Base-by-base conservation (phyloP, 2,797 vertebrate species). In the Phoeniculus purpureus region DNA sequence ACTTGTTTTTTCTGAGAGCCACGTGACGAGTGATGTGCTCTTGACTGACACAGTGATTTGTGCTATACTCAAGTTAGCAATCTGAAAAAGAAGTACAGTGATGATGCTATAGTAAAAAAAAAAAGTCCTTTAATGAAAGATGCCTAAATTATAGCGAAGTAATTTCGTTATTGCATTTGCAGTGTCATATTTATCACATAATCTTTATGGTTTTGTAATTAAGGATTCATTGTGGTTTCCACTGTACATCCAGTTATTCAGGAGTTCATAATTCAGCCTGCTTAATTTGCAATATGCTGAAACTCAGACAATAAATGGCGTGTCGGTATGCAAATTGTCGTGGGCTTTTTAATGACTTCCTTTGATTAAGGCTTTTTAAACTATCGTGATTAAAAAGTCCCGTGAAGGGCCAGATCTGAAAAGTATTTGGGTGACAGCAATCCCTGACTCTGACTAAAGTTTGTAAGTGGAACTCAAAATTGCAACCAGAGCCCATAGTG, bases 241-340 rank as follows among this genome's bases (percentile, higher is more conserved):
- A n/a, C 62, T 81, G 43, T 52, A 65, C 76, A 47, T n/a, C 52
- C 72, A 89, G 55, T 76, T 59, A 4, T 48, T 50, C 70, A 89
- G 68, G 47, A 93, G 93, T 89, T 89, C 93, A 77, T 94, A 89
- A 93, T 71, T 94, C 94, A 96, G 27, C 76, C 81, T 7, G 6
- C 48, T 77, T 58, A 16, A 90, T 87, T 90, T 87, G 87, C 87
- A 72, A 78, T 34, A 13, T 13, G 16, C 54, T 84, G 86, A 64
- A 94, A 68, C 32, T 55, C 77, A 68, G 81, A 56, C 81, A 65
- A 89, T 70, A 82, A 88, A 85, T 72, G 32, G 13, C 71, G 29
- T 9, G 75, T 93, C 54, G 43, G 27, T 11, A 60, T 88, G 75
- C 56, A 92, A 60, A 85, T 85, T 50, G 43, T 61, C 31, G 6